Evolutionary conservation across 1,140 invertebrate genomes (phyloP).

Genomic region (Drosophila albomicans): DNA sequence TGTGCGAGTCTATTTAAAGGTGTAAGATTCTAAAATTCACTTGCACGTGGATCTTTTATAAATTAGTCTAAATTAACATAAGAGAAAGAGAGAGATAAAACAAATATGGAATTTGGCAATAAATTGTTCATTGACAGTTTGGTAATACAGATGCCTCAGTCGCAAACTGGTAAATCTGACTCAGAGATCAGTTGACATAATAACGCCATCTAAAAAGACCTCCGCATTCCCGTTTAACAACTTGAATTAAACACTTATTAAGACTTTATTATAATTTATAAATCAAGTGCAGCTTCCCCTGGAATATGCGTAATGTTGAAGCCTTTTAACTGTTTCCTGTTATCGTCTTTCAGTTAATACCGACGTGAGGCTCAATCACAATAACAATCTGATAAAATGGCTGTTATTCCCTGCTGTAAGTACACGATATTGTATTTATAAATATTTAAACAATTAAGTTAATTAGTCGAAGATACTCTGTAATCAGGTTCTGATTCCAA

Average conservation of each 20-base stretch:
- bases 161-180: constrained; percentile 10
- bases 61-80: neutral
- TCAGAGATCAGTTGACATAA: constrained; percentile 31
- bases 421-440: constrained; percentile 34
- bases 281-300: constrained; percentile 9
- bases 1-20: constrained; percentile 1
- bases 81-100: neutral
- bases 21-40: neutral
- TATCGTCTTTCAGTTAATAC: constrained; percentile 61
- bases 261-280: constrained; percentile 10
- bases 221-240: constrained; percentile 23
- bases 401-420: constrained; percentile 79
- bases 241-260: constrained; percentile 12
- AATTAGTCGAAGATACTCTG: constrained; percentile 1
- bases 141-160: constrained; percentile 1
- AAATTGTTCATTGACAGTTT: constrained; percentile 1
- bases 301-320: constrained; percentile 17
- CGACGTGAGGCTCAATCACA: constrained; percentile 31
- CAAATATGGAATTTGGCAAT: neutral
- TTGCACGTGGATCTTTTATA: constrained; percentile 1
- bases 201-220: constrained; percentile 8
- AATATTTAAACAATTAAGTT: neutral
- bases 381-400: constrained; percentile 66
- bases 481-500: neutral
- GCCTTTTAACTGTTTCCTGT: constrained; percentile 53